Base-by-base conservation (phyloP, 2,888 invertebrate species). In the Oxytorus armatus region DNA sequence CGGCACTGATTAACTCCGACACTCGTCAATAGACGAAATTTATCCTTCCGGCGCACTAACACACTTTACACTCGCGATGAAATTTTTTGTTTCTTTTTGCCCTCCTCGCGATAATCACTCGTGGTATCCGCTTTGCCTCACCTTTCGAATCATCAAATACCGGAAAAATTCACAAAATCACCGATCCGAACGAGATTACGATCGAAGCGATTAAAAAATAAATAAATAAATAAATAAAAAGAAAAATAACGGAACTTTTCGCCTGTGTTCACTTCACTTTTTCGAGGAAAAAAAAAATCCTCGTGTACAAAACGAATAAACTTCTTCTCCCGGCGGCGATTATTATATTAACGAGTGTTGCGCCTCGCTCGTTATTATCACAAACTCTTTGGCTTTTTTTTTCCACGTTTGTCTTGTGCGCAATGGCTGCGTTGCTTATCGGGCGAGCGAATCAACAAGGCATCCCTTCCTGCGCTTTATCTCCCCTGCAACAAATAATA, bases 401-500 rank as follows among this genome's bases (percentile, higher is more conserved):
- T 23, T 68, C 49, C 14, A 29, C 39, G 69, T 21, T 53, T 29
- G 11, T 21, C 47, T 72, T 53, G 49, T 36, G 49, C 25, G 21
- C 61, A 68, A 66, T 72, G 66, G 55, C 47, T 39, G 18, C 36
- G 66, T 53, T 44, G 53, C 66, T 74, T 69, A 74, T 69, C 80
- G 39, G 53, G 55, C 61, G 53, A 66, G 47, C 51, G 69, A 79
- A 66, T 66, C 75, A 59, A 72, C 59, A 39, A 57, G 63, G 57
- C 69, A 44, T 51, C 39, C 55, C 65, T 68, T 53, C 53, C 73
- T 39, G 69, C 63, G 68, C 21, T 73, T 68, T 80, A 63, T 70
- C 53, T 65, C 42, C 68, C 80, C 80, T 80, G 80, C 10, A 80
- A 80, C 36, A 65, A 80, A 80, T 63, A 80, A 73, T 49, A 77